These are phyloP conservation scores for Neuroterus valhalla DNA, from an alignment of 1,140 invertebrate genomes.

Conservation along the genomic window DNA sequence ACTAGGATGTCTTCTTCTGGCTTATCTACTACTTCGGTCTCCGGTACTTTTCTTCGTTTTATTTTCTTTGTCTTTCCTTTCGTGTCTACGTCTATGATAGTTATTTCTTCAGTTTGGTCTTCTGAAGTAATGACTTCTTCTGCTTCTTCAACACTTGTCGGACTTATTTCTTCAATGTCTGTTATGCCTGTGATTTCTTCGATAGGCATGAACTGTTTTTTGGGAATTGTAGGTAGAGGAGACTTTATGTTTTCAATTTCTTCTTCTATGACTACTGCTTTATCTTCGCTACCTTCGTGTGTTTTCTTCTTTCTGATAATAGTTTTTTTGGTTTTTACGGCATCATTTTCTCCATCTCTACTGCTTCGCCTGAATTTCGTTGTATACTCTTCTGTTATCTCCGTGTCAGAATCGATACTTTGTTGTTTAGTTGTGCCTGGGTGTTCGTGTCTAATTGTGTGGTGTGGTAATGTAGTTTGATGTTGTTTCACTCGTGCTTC, in stretches of 20 bases:
- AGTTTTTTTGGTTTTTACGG: conserved; percentile 69
- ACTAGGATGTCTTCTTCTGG: conserved; percentile 71
- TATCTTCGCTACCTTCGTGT: conserved; percentile 47
- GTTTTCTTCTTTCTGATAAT: conserved; percentile 64
- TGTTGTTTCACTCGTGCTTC: conserved; percentile 71
- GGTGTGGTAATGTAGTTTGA: conserved; percentile 68
- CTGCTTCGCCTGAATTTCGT: conserved; percentile 70
- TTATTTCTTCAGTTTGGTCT: conserved; percentile 50
- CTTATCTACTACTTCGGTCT: conserved; percentile 60
- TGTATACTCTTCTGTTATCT: conserved; percentile 70
- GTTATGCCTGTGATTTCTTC: conserved; percentile 64
- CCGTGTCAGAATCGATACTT: conserved; percentile 67
- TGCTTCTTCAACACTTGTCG: conserved; percentile 49
- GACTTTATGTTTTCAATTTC: conserved; percentile 67
- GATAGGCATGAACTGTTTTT: conserved; percentile 68
- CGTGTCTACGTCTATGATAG: conserved; percentile 22
- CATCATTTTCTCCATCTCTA: conserved; percentile 70
- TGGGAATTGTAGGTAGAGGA: conserved; percentile 62
- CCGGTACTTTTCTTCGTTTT: conserved; percentile 41
- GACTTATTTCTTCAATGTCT: conserved; percentile 57
- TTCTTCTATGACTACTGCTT: conserved; percentile 70
- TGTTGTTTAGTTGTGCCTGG: conserved; percentile 57
- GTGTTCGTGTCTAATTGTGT: conserved; percentile 72
- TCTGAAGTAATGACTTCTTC: conserved; percentile 40
- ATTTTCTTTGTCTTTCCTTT: conserved; percentile 57